phyloP scores from a whole-genome alignment of 1,140 invertebrate genomes.

The Bombus vancouverensis region DNA sequence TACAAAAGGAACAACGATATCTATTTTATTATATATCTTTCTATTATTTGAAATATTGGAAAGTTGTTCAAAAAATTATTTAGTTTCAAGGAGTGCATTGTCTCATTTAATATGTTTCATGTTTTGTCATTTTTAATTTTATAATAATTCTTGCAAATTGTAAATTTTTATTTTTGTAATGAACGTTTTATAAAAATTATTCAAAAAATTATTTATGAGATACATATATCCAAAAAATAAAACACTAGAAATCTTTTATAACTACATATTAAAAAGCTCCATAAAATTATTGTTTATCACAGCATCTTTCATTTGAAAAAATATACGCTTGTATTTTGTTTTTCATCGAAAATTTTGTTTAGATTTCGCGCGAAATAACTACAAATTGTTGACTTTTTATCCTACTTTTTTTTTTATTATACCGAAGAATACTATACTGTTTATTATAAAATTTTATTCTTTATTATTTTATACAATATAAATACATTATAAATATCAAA shows the following conservation, averaged over 20 bases:
- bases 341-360: neutral
- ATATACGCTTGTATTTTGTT: neutral
- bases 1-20: neutral
- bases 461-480: neutral
- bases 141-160: neutral
- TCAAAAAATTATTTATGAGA: neutral
- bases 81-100: neutral
- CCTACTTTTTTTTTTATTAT: neutral
- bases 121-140: neutral
- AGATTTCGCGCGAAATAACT: neutral
- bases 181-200: neutral
- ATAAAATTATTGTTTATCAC: neutral
- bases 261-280: neutral
- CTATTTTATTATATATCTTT: neutral
- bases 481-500: neutral
- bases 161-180: slow-evolving; percentile 1
- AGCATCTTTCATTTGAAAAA: neutral
- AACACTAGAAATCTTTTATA: neutral
- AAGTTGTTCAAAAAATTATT: neutral
- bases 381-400: neutral
- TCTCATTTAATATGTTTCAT: too few species aligned
- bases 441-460: neutral
- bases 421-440: neutral
- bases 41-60: neutral
- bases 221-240: neutral